These are phyloP conservation scores for Linyphia triangularis DNA, from an alignment of 2,888 invertebrate species.

Conservation along the genomic window DNA sequence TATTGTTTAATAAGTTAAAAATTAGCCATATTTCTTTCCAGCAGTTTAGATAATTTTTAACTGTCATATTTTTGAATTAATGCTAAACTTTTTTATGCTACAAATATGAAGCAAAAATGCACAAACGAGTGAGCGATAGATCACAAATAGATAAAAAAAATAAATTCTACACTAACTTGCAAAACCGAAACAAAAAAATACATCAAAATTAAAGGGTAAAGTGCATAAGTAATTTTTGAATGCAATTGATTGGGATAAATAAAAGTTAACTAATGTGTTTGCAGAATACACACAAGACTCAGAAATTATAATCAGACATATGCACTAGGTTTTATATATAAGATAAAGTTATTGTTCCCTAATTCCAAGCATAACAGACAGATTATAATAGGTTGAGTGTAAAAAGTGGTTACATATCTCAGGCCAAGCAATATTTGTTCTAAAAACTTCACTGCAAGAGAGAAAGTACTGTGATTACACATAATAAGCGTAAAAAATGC, in stretches of 20 bases:
- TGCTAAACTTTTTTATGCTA: neutral
- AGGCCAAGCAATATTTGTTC: slow-evolving; percentile 19
- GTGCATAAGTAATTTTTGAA: slow-evolving; percentile 26
- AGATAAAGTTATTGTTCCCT: neutral
- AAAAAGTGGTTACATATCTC: slow-evolving; percentile 19
- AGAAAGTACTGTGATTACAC: slow-evolving; percentile 13
- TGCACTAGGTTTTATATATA: slow-evolving; percentile 10
- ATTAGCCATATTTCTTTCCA: too few relatives aligned
- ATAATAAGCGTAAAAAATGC: slow-evolving; percentile 37
- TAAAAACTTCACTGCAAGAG: slow-evolving; percentile 25
- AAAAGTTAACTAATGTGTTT: neutral
- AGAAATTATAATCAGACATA: neutral
- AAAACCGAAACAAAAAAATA: neutral
- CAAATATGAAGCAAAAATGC: neutral
- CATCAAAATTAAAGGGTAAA: neutral
- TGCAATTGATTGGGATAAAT: neutral
- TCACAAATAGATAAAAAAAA: slow-evolving; percentile 4
- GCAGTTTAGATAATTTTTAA: too few relatives aligned
- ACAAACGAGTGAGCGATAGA: neutral
- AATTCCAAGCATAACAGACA: slow-evolving; percentile 24
- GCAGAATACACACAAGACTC: neutral
- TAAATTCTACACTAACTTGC: neutral
- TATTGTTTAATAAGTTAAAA: too few relatives aligned
- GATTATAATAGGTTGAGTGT: neutral
- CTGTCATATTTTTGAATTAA: too few relatives aligned